phyloP scores from a whole-genome alignment of 2,888 invertebrate genomes.

The Limnephilus marmoratus region DNA sequence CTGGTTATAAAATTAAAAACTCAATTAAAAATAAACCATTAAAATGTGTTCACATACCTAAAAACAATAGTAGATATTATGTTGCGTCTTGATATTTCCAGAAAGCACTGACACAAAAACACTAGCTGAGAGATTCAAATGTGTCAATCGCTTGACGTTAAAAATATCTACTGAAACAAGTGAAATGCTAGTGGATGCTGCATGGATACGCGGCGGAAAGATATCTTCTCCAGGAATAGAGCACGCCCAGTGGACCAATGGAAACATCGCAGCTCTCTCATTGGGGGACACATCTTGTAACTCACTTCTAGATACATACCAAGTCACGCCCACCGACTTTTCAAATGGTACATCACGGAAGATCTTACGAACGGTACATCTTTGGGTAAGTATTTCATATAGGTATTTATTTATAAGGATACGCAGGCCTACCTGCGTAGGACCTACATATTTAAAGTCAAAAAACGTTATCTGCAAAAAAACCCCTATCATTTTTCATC shows the following conservation, averaged over 20 bases:
- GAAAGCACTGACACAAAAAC: constrained; percentile 35
- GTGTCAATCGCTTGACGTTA: constrained; percentile 53
- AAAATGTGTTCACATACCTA: constrained; percentile 10
- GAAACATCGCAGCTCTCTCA: background rate
- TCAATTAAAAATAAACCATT: background rate
- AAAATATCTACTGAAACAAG: constrained; percentile 60
- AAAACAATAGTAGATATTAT: background rate
- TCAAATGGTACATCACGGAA: background rate
- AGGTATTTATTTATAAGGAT: background rate
- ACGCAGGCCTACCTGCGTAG: background rate
- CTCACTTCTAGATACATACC: constrained; percentile 10
- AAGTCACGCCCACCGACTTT: constrained; percentile 23
- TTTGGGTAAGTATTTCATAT: background rate
- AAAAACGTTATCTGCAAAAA: no score
- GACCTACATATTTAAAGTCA: no score
- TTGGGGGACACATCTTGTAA: constrained; percentile 22
- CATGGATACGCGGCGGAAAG: constrained; percentile 30
- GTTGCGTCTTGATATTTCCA: constrained; percentile 19
- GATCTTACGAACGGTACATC: no score
- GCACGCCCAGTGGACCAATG: constrained; percentile 53
- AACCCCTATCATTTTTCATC: no score
- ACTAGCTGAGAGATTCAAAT: constrained; percentile 14
- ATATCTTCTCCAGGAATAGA: constrained; percentile 6
- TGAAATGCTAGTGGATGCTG: constrained; percentile 28
- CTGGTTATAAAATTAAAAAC: background rate